Percentiles rank a stretch among this genome's conserved stretches.
These are phyloP conservation scores for Tinea pellionella DNA, from an alignment of 2,888 invertebrate genomes.

Conservation along the genomic window DNA sequence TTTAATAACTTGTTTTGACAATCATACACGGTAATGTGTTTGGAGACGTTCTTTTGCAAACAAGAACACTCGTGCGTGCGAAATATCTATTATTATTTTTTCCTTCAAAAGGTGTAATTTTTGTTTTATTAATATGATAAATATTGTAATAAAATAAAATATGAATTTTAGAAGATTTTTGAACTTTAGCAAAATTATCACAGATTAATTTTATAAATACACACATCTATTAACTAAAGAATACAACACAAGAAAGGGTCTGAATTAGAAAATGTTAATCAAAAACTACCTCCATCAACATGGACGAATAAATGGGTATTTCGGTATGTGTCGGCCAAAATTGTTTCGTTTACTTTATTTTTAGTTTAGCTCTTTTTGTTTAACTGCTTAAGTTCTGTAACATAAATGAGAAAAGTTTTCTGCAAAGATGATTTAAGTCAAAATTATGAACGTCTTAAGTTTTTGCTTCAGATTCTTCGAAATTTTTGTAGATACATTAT, in stretches of 20 bases:
- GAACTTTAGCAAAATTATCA: too few species aligned
- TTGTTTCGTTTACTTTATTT: neutral
- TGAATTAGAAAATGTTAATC: neutral
- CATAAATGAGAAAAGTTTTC: constrained; percentile 31
- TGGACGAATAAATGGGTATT: neutral
- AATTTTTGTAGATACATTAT: neutral
- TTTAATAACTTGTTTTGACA: constrained; percentile 12
- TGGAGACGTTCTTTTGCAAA: neutral
- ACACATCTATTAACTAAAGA: neutral
- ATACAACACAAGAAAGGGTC: neutral
- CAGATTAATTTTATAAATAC: too few species aligned
- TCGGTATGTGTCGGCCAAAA: neutral
- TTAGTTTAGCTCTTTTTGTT: constrained; percentile 18
- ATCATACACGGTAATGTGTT: neutral
- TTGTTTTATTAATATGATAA: neutral
- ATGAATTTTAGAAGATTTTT: too few species aligned
- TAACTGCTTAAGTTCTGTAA: constrained; percentile 22
- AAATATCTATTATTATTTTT: neutral
- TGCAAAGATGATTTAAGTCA: neutral
- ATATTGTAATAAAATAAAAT: too few species aligned
- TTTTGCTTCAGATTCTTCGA: neutral
- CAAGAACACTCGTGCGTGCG: neutral
- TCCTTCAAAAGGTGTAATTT: neutral
- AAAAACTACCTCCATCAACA: neutral
- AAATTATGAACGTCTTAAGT: neutral